Conservation (phyloP, 1,140 invertebrate genomes). For the Drosophila oshimai region DNA sequence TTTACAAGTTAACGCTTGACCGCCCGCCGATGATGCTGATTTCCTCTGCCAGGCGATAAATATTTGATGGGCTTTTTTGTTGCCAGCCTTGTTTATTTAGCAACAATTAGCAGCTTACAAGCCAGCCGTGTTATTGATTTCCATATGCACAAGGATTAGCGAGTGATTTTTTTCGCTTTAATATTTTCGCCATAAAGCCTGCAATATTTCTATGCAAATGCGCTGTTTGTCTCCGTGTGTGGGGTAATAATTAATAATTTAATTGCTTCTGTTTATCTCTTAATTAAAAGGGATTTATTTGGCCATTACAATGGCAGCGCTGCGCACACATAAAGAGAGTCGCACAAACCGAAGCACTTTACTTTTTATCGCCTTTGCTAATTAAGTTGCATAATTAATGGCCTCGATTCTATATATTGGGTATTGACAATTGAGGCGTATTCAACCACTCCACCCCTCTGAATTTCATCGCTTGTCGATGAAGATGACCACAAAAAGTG, state of each 20-base stretch:
- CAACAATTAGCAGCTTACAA: conserved; percentile 77
- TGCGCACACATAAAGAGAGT: not conserved
- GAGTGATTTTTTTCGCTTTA: not conserved
- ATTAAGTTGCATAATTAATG: conserved; percentile 78
- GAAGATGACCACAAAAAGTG: conserved; percentile 65
- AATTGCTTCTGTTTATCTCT: conserved; percentile 82
- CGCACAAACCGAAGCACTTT: conserved; percentile 56
- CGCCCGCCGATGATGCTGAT: conserved; percentile 26
- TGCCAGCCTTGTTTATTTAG: conserved; percentile 54
- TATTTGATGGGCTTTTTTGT: conserved; percentile 50
- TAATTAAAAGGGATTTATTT: conserved; percentile 82
- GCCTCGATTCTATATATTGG: conserved; percentile 1
- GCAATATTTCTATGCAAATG: conserved; percentile 49
- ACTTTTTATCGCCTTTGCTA: conserved; percentile 76
- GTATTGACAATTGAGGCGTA: conserved; percentile 28
- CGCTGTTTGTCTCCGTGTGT: not conserved
- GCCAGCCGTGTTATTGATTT: conserved; percentile 61
- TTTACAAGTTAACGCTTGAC: conserved; percentile 46
- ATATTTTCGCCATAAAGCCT: conserved; percentile 27
- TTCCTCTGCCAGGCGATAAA: conserved; percentile 29
- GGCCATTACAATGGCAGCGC: conserved; percentile 37
- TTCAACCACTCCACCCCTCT: not conserved
- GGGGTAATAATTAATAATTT: conserved; percentile 78
- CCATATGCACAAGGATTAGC: conserved; percentile 42
- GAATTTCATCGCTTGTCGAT: conserved; percentile 7